Base-by-base conservation (phyloP, 1,140 invertebrate species). In the Brachionus paranguensis region DNA sequence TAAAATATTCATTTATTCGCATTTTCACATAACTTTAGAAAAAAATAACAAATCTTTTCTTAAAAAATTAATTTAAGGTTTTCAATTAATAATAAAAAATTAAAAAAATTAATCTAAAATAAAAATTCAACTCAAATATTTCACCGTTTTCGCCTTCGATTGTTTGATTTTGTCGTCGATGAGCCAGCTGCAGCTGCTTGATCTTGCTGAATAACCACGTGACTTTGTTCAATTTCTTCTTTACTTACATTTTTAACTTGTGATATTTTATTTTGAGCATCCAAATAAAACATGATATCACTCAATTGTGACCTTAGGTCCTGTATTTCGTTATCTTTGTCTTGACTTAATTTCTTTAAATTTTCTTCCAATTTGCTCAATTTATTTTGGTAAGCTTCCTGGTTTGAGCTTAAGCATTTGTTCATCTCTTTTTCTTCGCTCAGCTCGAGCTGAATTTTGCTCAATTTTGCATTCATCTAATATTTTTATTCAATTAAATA, bases 271-370 rank as follows among this genome's bases (percentile, higher is more conserved):
- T 93, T 91, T 87, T 94, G 93, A 10, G 95, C 95, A 86, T 98
- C 95, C 78, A 99, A 91, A 88, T 94, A 97, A 90, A 98, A 96
- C 95, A 98, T 97, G 1, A 99, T 90, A 91, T 99, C 96, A 12
- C 94, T 91, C 0, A 98, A 90, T 90, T 99, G 96, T 85, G 98
- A 96, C 86, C 94, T 92, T 10, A 99, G 90, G 14, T 96, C 95
- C 0, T 87, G 84, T 2, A 96, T 91, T 91, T 96, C 94, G 86
- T 91, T 86, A 64, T 84, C 60, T 68, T 85, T 84, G 53, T 79
- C 60, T 33, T 84, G 29, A 12, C 29, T 84, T 27, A 76, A 47
- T 84, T 72, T 74, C 84, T 12, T 85, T 86, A 86, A 93, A 89
- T 83, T 93, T 90, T 91, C 90, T 86, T 94, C 92, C 7, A 95